A percentile compares a stretch with the other conserved stretches of the same genome.
Evolutionary conservation across 2,113 vertebrate genomes (phyloP).

Genomic region (Seriola aureovittata): DNA sequence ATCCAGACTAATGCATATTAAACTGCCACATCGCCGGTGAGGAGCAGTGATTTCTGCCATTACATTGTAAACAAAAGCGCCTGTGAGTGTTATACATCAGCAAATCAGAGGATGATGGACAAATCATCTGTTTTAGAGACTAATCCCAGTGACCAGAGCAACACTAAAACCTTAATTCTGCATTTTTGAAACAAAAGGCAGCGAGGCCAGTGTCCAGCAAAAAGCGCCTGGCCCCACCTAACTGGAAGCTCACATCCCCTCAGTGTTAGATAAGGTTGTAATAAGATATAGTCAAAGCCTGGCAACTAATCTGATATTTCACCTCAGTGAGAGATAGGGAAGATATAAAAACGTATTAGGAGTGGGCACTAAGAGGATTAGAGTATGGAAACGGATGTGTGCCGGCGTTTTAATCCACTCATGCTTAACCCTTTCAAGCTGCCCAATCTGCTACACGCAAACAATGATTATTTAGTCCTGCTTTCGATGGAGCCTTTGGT

Average conservation of each 20-base stretch:
- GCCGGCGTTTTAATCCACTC: conserved; percentile 84
- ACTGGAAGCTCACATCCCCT: conserved; percentile 50
- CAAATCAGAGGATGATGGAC: conserved; percentile 55
- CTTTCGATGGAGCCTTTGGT: conserved; percentile 60
- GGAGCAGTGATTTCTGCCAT: conserved; percentile 36
- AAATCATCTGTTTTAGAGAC: conserved; percentile 59
- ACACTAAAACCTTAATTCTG: conserved; percentile 44
- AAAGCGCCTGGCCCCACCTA: conserved; percentile 15
- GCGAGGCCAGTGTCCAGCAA: conserved; percentile 16
- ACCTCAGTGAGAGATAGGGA: conserved; percentile 83
- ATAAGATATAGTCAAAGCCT: conserved; percentile 87
- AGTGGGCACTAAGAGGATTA: conserved; percentile 88
- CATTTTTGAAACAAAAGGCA: conserved; percentile 48
- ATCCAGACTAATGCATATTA: conserved; percentile 7
- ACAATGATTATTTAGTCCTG: conserved; percentile 73
- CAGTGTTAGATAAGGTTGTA: conserved; percentile 84
- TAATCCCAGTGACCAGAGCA: conserved; percentile 46
- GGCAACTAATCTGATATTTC: conserved; percentile 88
- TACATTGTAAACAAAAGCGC: conserved; percentile 46
- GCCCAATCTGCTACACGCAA: conserved; percentile 73
- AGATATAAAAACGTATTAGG: conserved; percentile 87
- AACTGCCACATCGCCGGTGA: conserved; percentile 23
- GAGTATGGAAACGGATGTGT: conserved; percentile 86
- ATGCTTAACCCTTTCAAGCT: conserved; percentile 84
- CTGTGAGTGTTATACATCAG: conserved; percentile 38